Evolutionary conservation across 1,140 invertebrate genomes (phyloP), one percentile per base, ranked within the genome.

Genomic region (Daktulosphaira vitifoliae): DNA sequence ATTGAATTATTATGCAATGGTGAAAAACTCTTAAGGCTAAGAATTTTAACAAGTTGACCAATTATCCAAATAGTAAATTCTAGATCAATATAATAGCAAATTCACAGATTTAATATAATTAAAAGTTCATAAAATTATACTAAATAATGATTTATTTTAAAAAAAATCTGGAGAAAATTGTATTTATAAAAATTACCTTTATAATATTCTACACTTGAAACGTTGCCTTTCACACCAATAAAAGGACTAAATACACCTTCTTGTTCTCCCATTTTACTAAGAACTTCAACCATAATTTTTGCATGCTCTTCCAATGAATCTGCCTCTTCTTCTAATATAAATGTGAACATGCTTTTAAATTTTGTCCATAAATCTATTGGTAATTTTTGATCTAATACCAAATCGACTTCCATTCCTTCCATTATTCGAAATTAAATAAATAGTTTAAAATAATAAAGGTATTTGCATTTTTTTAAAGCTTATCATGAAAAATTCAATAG

Each of bases 271-370:
- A 62, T 62, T 33, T 62, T 62, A 62, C 56, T 62, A 3, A 62
- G 13, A 29, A 62, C 56, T 48, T 62, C 56, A 62, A 38, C 25
- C 56, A 62, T 62, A 33, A 62, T 62, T 44, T 62, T 62, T 46
- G 56, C 56, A 46, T 62, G 56, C 25, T 62, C 56, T n/a, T 62
- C 56, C 9, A 62, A 62, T 33, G 56, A 62, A 20, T 62, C 56
- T 9, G 56, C 42, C 29, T 62, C 56, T 62, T 62, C 56, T 1
- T 62, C 56, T 39, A 62, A 46, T 13, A 62, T 62, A 48, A 62
- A 62, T 33, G 56, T 62, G 44, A 62, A 62, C 56, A 62, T 62
- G 7, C 56, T 62, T 46, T 62, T 62, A 48, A 62, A 62, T 62
- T 62, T 62, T 26, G 39, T 62, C 56, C 56, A 62, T 0, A 62